Conservation (phyloP, 2,888 invertebrate species). For the Eupithecia subfuscata region DNA sequence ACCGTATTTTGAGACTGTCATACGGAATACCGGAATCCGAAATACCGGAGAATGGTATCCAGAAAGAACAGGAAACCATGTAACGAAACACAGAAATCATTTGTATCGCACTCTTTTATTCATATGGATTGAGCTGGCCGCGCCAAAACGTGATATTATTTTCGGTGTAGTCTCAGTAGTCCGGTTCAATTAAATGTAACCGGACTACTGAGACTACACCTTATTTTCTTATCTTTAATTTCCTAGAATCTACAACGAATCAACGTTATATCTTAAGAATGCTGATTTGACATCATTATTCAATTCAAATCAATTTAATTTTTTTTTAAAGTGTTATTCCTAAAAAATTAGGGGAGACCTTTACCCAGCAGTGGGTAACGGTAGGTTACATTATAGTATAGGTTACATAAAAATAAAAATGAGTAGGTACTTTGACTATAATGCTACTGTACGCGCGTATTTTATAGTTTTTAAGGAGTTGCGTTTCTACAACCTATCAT, state of each 20-base stretch:
- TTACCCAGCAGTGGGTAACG: background rate
- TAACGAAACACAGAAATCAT: too few relatives aligned
- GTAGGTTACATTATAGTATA: too few relatives aligned
- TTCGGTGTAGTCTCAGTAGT: too few relatives aligned
- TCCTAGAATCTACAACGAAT: background rate
- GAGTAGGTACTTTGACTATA: background rate
- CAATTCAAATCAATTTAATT: too few relatives aligned
- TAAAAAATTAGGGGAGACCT: background rate
- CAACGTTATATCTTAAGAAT: background rate
- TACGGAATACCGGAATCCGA: too few relatives aligned
- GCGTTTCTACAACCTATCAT: slow-evolving; percentile 22
- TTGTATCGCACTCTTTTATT: too few relatives aligned
- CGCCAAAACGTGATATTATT: background rate
- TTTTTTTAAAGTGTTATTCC: too few relatives aligned
- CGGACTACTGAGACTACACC: too few relatives aligned
- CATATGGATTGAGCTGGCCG: background rate
- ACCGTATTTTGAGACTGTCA: background rate
- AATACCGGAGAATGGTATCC: too few relatives aligned
- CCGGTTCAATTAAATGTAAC: too few relatives aligned
- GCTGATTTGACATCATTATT: background rate
- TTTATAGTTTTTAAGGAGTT: slow-evolving; percentile 5
- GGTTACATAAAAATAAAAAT: background rate
- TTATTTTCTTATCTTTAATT: background rate
- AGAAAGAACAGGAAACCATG: too few relatives aligned
- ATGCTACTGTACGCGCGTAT: background rate